These are phyloP conservation scores for Lasioglossum pauxillum DNA, from an alignment of 2,888 invertebrate species.

Conservation along the genomic window DNA sequence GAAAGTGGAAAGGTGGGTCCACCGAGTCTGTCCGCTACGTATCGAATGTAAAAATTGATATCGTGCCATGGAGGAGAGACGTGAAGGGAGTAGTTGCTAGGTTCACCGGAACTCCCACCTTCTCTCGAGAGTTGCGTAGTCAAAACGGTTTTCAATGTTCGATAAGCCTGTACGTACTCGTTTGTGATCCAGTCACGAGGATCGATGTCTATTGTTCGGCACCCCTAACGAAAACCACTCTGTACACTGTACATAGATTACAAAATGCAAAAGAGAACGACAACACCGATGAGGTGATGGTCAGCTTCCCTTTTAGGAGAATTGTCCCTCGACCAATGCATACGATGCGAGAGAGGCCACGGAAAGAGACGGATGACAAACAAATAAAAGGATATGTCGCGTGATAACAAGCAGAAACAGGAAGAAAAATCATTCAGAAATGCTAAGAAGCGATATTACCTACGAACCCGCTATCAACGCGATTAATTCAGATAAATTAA, in stretches of 20 bases:
- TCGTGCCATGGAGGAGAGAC: not conserved
- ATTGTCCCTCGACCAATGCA: slow-evolving; percentile 69
- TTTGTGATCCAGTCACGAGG: slow-evolving; percentile 63
- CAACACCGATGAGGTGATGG: slow-evolving; percentile 68
- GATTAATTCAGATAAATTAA: slow-evolving; percentile 76
- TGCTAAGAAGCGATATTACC: slow-evolving; percentile 73
- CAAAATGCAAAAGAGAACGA: slow-evolving; percentile 38
- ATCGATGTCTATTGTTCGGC: slow-evolving; percentile 64
- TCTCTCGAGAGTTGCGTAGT: not conserved
- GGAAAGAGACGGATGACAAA: slow-evolving; percentile 46
- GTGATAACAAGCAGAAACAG: not conserved
- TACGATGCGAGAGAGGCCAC: slow-evolving; percentile 23
- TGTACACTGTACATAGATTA: slow-evolving; percentile 67
- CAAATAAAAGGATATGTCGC: not conserved
- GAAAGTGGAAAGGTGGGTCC: not conserved
- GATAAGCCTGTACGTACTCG: slow-evolving; percentile 43
- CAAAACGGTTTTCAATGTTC: not conserved
- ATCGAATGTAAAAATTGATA: not conserved
- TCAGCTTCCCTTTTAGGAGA: slow-evolving; percentile 69
- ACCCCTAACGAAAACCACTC: slow-evolving; percentile 48
- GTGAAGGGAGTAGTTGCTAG: not conserved
- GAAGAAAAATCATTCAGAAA: slow-evolving; percentile 36
- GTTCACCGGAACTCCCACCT: not conserved
- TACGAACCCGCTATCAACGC: slow-evolving; percentile 71
- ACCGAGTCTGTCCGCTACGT: not conserved